These are phyloP conservation scores for Melanotaenia maccullochi DNA, from an alignment of 2,797 vertebrate species.

Conservation along the genomic window DNA sequence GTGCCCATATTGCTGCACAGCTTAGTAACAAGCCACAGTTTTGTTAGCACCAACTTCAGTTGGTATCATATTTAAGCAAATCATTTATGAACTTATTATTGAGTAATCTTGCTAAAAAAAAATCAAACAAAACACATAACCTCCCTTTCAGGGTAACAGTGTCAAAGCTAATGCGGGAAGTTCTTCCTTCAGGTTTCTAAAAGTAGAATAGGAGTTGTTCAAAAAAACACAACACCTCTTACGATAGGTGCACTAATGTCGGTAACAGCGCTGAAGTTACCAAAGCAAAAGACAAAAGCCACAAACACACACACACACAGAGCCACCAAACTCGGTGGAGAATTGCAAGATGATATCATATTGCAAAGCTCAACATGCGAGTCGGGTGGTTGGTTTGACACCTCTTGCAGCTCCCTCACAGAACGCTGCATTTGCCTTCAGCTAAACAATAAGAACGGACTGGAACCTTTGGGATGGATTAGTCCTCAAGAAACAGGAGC, in stretches of 20 bases:
- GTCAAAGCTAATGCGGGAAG: neutral
- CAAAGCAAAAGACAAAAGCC: neutral
- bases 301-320: neutral
- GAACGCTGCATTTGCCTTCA: neutral
- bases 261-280: neutral
- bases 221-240: neutral
- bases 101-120: neutral
- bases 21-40: neutral
- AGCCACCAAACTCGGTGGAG: neutral
- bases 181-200: neutral
- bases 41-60: no score
- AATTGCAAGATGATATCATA: neutral
- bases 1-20: neutral
- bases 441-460: neutral
- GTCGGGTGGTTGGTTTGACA: neutral
- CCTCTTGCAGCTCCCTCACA: neutral
- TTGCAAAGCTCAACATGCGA: neutral
- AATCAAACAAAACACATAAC: neutral
- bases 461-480: no score
- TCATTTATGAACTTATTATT: neutral
- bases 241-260: neutral
- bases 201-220: neutral
- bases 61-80: neutral
- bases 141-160: neutral
- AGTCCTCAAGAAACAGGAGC: no score